Evolutionary conservation across 1,140 invertebrate genomes (phyloP).

Genomic region (Metaphire vulgaris): DNA sequence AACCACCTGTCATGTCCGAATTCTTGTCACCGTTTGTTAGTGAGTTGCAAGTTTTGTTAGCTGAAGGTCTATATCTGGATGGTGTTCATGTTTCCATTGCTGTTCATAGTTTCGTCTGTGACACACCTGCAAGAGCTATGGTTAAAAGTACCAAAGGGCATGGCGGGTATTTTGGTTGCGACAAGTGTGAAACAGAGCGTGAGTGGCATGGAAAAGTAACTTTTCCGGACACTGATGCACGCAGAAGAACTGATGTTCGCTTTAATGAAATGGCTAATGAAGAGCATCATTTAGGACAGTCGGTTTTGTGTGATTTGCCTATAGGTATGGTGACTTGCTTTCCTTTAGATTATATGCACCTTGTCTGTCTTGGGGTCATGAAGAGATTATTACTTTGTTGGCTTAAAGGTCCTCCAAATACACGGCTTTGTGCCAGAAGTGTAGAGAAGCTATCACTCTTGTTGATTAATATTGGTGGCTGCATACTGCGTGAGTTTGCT

Average conservation of each 20-base stretch:
- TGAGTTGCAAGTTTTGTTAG: neutral
- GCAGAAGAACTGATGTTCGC: constrained; percentile 24
- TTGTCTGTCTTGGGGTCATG: constrained; percentile 48
- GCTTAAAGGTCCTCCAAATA: constrained; percentile 32
- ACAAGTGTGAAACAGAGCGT: constrained; percentile 31
- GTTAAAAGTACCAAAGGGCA: neutral
- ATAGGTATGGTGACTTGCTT: constrained; percentile 44
- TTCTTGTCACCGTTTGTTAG: neutral
- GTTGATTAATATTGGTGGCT: constrained; percentile 25
- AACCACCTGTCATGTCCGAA: neutral
- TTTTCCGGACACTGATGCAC: constrained; percentile 34
- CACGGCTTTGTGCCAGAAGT: constrained; percentile 8
- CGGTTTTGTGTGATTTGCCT: constrained; percentile 34
- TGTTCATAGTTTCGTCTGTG: neutral
- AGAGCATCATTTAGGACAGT: constrained; percentile 40
- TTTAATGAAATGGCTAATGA: constrained; percentile 32
- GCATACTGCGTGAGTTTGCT: constrained; percentile 46
- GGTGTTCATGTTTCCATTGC: neutral
- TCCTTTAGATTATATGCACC: constrained; percentile 51
- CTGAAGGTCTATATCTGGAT: neutral
- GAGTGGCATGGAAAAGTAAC: constrained; percentile 20
- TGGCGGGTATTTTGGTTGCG: constrained; percentile 5
- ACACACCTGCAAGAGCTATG: neutral
- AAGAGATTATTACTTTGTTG: constrained; percentile 42
- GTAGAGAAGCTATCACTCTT: constrained; percentile 31